Conservation (phyloP, 2,888 invertebrate genomes). For the Scaptomyza parva region DNA sequence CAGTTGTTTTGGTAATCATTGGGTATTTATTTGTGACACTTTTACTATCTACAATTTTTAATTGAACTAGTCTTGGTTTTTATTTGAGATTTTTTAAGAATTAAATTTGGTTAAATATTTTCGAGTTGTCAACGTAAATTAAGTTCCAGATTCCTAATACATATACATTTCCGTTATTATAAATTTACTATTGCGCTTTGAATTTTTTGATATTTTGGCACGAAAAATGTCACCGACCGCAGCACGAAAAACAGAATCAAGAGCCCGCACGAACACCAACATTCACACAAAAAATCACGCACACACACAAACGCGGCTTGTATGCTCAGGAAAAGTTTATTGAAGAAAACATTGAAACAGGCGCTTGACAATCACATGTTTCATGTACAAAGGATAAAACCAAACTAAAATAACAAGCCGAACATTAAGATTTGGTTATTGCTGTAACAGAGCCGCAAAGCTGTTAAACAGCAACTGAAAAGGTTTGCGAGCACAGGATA, state of each 20-base stretch:
- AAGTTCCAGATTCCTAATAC: constrained; percentile 38
- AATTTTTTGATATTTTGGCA: constrained; percentile 34
- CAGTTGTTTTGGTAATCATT: neutral
- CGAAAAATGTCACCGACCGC: constrained; percentile 42
- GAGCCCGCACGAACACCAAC: constrained; percentile 25
- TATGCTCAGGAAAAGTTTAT: constrained; percentile 47
- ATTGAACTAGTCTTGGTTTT: constrained; percentile 18
- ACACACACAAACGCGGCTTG: constrained; percentile 26
- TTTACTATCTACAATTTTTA: constrained; percentile 22
- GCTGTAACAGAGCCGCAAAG: constrained; percentile 17
- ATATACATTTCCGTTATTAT: constrained; percentile 55
- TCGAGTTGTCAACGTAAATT: constrained; percentile 20
- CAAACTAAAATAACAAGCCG: constrained; percentile 71
- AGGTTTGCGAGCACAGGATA: constrained; percentile 35
- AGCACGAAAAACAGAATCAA: constrained; percentile 28
- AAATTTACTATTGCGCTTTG: constrained; percentile 27
- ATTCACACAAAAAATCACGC: constrained; percentile 17
- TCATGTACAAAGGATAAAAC: constrained; percentile 82
- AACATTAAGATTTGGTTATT: constrained; percentile 9
- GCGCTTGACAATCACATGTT: constrained; percentile 75
- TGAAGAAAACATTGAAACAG: constrained; percentile 60
- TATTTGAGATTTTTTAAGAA: constrained; percentile 1
- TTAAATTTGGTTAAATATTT: constrained; percentile 19
- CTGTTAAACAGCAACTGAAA: constrained; percentile 37
- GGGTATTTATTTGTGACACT: neutral